phyloP scores from a whole-genome alignment of 2,888 invertebrate genomes.

The Oscheius onirici region DNA sequence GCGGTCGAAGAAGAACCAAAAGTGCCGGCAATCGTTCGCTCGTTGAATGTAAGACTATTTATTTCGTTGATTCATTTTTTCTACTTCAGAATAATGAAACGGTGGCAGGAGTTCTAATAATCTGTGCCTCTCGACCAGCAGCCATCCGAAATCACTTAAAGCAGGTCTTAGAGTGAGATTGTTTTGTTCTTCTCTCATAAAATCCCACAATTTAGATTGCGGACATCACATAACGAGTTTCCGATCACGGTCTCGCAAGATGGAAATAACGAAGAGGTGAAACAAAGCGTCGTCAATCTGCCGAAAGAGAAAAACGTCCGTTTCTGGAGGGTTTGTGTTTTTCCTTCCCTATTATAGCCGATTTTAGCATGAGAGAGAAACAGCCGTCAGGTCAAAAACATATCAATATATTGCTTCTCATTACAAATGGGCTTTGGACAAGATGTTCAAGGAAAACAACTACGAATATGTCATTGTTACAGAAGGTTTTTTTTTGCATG shows the following conservation, averaged over 20 bases:
- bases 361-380: slow-evolving; percentile 38
- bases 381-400: slow-evolving; percentile 33
- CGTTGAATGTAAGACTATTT: not conserved
- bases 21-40: not conserved
- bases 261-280: slow-evolving; percentile 54
- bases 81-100: slow-evolving; percentile 19
- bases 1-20: not conserved
- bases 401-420: slow-evolving; percentile 83
- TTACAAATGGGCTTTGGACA: slow-evolving; percentile 93
- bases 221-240: slow-evolving; percentile 52
- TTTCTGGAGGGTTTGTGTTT: slow-evolving; percentile 4
- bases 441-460: slow-evolving; percentile 84
- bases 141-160: slow-evolving; percentile 66
- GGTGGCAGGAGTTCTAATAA: slow-evolving; percentile 63
- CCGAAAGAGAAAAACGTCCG: not conserved
- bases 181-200: not conserved
- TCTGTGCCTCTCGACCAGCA: slow-evolving; percentile 61
- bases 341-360: not conserved
- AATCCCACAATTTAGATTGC: slow-evolving; percentile 35
- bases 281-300: not conserved
- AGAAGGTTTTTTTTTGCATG: slow-evolving; percentile 88
- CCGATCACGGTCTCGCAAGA: slow-evolving; percentile 69
- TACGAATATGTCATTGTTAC: slow-evolving; percentile 91
- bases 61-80: not conserved
- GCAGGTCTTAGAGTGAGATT: slow-evolving; percentile 55